Evolutionary conservation across 2,888 invertebrate species (phyloP), one percentile per base, ranked within the genome.

Genomic region (Aleiodes testaceus): DNA sequence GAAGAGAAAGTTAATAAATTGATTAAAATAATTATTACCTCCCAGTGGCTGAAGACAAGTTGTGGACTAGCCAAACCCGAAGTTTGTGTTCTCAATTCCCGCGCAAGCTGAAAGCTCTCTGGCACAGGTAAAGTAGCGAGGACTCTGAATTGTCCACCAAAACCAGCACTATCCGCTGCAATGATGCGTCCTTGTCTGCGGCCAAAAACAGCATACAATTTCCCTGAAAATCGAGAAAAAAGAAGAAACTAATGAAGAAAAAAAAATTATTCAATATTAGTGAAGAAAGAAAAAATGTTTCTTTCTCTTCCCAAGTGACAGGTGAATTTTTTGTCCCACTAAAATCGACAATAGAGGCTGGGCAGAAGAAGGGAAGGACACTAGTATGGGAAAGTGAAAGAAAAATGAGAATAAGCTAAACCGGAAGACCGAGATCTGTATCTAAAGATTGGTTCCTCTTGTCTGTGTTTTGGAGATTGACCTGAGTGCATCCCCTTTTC

Each of bases 41-140:
- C 98, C 95, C 98, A 99, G 88, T 99, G 98, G 85, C 97, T 97
- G 89, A 98, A 98, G 80, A 95, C 91, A 78, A 99, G 91, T 87
- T 97, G 98, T 0, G 99, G 98, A 85, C 94, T 95, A 7, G 99
- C 99, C 77, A 97, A 91, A 9, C 99, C 99, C 72, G 98, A 98
- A 20, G 99, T 99, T 87, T 96, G 94, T 80, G 96, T 97, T 72
- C 98, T 92, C 79, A 99, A 92, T 88, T 98, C 98, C 74, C 96
- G 93, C 3, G 97, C 95, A 88, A 99, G 96, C 80, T 94, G 94
- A 88, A 98, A 97, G 87, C 98, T 98, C 89, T 99, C 99, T 4
- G 97, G 93, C 26, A 99, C 98, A 0, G 99, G 99, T 82, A 99
- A 89, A 75, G 94, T 91, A 1, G 98, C 97, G 72, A 92, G 91